Base-by-base conservation (phyloP, 2,113 vertebrate genomes). In the Platycercus adscitus region DNA sequence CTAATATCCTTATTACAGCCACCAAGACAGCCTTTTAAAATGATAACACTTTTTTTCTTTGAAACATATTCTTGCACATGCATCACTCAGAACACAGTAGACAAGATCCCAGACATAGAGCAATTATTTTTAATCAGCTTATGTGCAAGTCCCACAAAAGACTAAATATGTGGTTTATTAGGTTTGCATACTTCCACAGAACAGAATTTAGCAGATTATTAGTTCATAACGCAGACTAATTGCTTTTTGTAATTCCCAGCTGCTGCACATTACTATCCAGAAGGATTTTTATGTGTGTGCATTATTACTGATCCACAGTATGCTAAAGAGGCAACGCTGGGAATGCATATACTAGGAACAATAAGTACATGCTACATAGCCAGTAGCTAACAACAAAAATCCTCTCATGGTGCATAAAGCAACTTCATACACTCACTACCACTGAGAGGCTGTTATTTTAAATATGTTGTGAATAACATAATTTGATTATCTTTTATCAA, bases 241-340 rank as follows among this genome's bases (percentile, higher is more conserved):
- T 76, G 46, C 39, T 93, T 80, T 91, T 43, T 71, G 23, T 46
- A 91, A 65, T 23, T 85, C 41, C 53, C 61, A 80, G 64, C 41
- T 89, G 60, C 44, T 80, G 21, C 66, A 66, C 33, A 43, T 25
- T 56, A 44, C 11, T 61, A 39, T 61, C 37, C 16, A 82, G 63
- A 80, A 80, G 39, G 49, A 82, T 60, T 91, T 88, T 47, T 60
- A 63, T 39, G 31, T 20, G 43, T 47, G 60, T 5, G 21, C 11
- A 2, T 71, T 88, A 55, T 72, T 75, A 81, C 13, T 26, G 49
- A 87, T 61, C 39, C 18, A 68, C 9, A 73, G 24, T 18, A 73
- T 13, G 43, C 35, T 64, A 37, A 90, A 61, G n/a, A 86, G 13
- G 28, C 58, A 81, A 33, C 46, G 21, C 33, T 68, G 29, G 39